These are phyloP conservation scores for Muscicapa striata DNA, from an alignment of 2,797 vertebrate genomes.

Conservation along the genomic window DNA sequence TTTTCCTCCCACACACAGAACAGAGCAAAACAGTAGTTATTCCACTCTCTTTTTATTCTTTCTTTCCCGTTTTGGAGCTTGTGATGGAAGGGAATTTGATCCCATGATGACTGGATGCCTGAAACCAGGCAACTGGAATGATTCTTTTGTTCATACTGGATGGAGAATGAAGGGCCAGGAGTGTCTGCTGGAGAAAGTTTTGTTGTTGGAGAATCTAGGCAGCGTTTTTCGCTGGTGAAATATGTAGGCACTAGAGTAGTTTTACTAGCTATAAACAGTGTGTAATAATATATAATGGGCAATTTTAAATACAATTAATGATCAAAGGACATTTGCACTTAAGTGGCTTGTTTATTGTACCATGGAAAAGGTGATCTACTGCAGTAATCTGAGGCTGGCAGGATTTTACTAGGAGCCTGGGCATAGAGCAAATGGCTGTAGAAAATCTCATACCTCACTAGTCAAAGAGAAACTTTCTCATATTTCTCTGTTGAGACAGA, in stretches of 20 bases:
- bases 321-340: background rate
- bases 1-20: background rate
- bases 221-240: background rate
- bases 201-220: background rate
- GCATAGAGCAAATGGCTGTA: background rate
- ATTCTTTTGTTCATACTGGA: background rate
- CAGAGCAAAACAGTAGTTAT: background rate
- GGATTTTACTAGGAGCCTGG: background rate
- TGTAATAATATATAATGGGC: background rate
- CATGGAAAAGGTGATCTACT: background rate
- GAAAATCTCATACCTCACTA: background rate
- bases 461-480: conserved; percentile 2
- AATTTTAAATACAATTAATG: conserved; percentile 9
- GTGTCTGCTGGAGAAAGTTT: background rate
- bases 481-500: background rate
- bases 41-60: background rate
- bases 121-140: background rate
- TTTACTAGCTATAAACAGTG: background rate
- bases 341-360: background rate
- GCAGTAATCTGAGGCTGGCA: background rate
- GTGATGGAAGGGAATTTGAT: background rate
- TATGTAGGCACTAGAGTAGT: background rate
- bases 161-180: background rate
- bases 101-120: background rate
- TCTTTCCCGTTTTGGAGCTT: background rate